phyloP scores from a whole-genome alignment of 1,140 invertebrate genomes.

The Bilobella aurantiaca region DNA sequence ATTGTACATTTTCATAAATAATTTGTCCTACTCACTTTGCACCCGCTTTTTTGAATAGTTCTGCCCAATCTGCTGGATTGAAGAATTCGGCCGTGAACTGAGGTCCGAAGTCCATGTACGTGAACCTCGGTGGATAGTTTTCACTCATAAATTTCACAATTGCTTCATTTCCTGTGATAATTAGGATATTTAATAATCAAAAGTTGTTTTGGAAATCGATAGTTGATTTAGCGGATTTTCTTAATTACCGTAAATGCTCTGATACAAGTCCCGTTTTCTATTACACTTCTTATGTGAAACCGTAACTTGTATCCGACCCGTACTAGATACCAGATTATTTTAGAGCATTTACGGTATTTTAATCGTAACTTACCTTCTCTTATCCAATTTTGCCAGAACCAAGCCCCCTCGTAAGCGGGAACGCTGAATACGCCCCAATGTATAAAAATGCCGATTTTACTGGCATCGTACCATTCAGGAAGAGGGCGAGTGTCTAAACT shows the following conservation, averaged over 20 bases:
- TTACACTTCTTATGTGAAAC: no score
- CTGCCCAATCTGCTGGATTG: slow-evolving; percentile 38
- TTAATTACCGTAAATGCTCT: no score
- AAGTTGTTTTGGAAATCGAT: no score
- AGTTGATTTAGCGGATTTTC: no score
- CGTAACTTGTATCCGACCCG: no score
- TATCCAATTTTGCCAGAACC: slow-evolving; percentile 40
- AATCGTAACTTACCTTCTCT: no score
- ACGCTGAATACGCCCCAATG: slow-evolving; percentile 53
- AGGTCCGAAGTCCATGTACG: slow-evolving; percentile 44
- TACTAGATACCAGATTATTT: no score
- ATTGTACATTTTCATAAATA: not conserved
- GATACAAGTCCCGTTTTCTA: no score
- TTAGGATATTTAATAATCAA: no score
- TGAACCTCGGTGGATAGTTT: slow-evolving; percentile 41
- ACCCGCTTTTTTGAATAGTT: slow-evolving; percentile 38
- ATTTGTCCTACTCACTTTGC: slow-evolving; percentile 33
- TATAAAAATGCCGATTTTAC: slow-evolving; percentile 50
- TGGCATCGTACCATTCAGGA: slow-evolving; percentile 47
- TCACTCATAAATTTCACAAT: slow-evolving; percentile 36
- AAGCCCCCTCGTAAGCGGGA: slow-evolving; percentile 41
- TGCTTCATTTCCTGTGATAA: not conserved
- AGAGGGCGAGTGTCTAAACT: slow-evolving; percentile 46
- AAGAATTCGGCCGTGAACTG: slow-evolving; percentile 40
- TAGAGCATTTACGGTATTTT: not conserved